Evolutionary conservation across 1,140 invertebrate species (phyloP), one percentile per base, ranked within the genome.

Genomic region (Eufriesea mexicana): DNA sequence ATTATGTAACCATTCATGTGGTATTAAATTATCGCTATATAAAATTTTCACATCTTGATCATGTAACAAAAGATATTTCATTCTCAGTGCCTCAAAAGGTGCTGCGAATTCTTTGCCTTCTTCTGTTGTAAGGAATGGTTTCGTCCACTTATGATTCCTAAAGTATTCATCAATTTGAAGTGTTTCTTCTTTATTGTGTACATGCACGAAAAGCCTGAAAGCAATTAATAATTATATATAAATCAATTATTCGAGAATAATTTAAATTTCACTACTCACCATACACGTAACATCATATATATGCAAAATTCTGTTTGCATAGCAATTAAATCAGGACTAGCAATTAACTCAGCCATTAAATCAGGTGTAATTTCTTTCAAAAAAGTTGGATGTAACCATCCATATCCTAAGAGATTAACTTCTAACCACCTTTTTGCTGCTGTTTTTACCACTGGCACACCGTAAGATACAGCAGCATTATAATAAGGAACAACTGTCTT

Each of bases 281-380:
- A 97, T 49, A 95, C 95, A 70, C 96, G 96, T 23, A 98, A 91
- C 91, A 97, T 93, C 79, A 96, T 96, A 87, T 98, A 98, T 54
- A 98, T 92, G 59, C 97, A 97, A 91, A 97, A 97, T 93, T 98
- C 97, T 7, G 97, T 97, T 92, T 98, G 97, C 93, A 97, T 96
- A 1, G 97, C 97, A 89, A 96, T 96, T 57, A 98, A 93, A 82
- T 97, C 95, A 9, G 96, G 95, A 92, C 96, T 96, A 6, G 93
- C 91, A 8, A 97, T 94, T 62, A 98, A 91, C 47, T 95, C 94
- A 8, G 92, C 93, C 96, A 98, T 97, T 76, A 97, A 90, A 9
- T 96, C 95, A 25, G 95, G 91, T 68, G 95, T 95, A 74, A 97
- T 96, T 86, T 96, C 95, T 80, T 94, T 94, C 18, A 97, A 92